A percentile compares a stretch with the other conserved stretches of the same genome.
These are phyloP conservation scores for Bombus difficillimus DNA, from an alignment of 1,140 invertebrate species.

Conservation along the genomic window DNA sequence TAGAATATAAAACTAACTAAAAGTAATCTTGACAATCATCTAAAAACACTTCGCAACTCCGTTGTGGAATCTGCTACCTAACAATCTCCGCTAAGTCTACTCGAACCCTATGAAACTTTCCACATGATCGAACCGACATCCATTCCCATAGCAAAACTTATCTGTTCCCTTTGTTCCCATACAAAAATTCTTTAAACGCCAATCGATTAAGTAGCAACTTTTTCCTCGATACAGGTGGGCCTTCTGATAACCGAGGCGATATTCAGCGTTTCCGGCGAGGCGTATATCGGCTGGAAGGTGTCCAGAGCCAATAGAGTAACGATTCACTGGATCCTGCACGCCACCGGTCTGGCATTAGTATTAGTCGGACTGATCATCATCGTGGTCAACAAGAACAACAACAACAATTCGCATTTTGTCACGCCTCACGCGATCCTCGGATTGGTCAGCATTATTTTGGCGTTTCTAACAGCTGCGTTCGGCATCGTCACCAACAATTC, in stretches of 20 bases:
- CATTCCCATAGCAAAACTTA: too few relatives aligned
- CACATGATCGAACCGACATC: too few relatives aligned
- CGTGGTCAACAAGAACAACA: slow-evolving; percentile 72
- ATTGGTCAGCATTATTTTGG: slow-evolving; percentile 71
- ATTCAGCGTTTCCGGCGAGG: slow-evolving; percentile 77
- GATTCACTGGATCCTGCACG: slow-evolving; percentile 77
- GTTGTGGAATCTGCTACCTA: background rate
- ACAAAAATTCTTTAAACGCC: background rate
- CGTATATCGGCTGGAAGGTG: slow-evolving; percentile 64
- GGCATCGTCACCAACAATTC: slow-evolving; percentile 78
- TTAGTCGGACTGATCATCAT: slow-evolving; percentile 74
- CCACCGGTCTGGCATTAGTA: slow-evolving; percentile 69
- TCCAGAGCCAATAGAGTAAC: slow-evolving; percentile 68
- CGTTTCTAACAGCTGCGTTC: slow-evolving; percentile 62
- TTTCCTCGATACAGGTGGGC: slow-evolving; percentile 66
- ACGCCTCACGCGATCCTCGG: slow-evolving; percentile 74
- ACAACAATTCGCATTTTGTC: slow-evolving; percentile 68
- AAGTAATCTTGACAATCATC: background rate
- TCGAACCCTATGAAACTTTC: too few relatives aligned
- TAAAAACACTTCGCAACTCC: background rate
- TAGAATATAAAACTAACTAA: background rate
- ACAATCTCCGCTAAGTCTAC: too few relatives aligned
- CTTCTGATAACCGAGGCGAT: slow-evolving; percentile 76
- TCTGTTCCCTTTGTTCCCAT: background rate
- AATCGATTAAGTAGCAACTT: background rate